A percentile compares a stretch with the other conserved stretches of the same genome.
phyloP scores from a whole-genome alignment of 2,113 vertebrate species.

The Pseudois nayaur region DNA sequence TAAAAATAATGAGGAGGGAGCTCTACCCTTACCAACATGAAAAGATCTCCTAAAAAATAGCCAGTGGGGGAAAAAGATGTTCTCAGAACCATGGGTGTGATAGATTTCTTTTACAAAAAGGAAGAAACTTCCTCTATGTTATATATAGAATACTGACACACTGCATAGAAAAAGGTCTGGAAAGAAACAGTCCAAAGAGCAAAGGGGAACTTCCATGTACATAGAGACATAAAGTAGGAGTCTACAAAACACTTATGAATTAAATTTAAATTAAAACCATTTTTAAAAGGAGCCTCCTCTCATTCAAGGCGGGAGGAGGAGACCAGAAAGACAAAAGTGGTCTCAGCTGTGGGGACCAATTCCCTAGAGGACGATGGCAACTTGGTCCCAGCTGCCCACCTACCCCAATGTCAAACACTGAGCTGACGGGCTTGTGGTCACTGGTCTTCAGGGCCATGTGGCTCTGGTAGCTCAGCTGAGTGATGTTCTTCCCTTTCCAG shows the following conservation, averaged over 20 bases:
- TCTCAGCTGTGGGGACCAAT: background rate
- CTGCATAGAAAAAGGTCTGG: background rate
- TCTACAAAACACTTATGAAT: background rate
- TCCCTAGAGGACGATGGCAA: background rate
- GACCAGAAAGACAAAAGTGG: background rate
- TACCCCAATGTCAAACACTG: constrained; percentile 90
- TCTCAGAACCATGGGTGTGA: background rate
- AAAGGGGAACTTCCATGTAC: background rate
- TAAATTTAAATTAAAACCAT: constrained; percentile 7
- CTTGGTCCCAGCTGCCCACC: constrained; percentile 30
- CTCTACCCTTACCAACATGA: background rate
- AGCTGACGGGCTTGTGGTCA: constrained; percentile 98
- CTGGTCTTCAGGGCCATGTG: constrained; percentile 94
- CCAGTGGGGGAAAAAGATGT: background rate
- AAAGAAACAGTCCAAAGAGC: background rate
- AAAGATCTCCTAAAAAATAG: background rate
- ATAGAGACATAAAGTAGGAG: background rate
- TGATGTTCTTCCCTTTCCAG: constrained; percentile 91
- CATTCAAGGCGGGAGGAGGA: background rate
- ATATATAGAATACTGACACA: background rate
- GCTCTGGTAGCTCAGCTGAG: constrained; percentile 90
- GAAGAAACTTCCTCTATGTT: background rate
- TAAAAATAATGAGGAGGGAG: background rate
- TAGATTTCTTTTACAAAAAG: constrained; percentile 15
- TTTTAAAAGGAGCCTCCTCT: background rate